A percentile compares a stretch with the other conserved stretches of the same genome.
phyloP scores from a whole-genome alignment of 92 coral and sea anemone species.

The Siderastrea radians region DNA sequence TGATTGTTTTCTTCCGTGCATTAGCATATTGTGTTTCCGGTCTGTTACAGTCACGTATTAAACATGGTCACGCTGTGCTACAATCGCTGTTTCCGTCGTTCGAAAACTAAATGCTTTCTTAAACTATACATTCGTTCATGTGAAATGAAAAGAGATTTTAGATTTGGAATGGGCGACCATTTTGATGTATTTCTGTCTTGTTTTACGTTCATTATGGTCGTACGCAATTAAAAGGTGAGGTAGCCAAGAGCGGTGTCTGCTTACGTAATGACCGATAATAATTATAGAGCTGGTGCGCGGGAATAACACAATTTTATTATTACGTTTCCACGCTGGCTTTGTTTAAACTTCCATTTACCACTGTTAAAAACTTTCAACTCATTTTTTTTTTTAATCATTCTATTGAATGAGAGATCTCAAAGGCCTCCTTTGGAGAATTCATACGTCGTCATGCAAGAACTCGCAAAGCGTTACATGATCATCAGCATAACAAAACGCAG shows the following conservation, averaged over 20 bases:
- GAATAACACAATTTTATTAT: background rate
- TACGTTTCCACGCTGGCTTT: background rate
- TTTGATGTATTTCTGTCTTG: background rate
- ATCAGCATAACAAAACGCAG: background rate
- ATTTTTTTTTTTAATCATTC: background rate
- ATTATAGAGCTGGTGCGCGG: background rate
- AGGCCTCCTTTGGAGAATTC: too few species aligned
- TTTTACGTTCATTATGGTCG: background rate
- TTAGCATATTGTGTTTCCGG: conserved; percentile 17
- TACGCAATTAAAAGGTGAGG: background rate
- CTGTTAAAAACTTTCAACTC: background rate
- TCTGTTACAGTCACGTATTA: background rate
- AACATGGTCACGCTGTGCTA: background rate
- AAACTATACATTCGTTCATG: background rate
- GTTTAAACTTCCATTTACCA: background rate
- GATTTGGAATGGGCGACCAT: background rate
- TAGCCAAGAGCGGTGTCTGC: background rate
- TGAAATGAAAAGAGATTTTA: background rate
- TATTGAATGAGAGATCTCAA: too few species aligned
- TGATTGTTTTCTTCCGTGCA: conserved; percentile 5
- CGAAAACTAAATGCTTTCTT: too few species aligned
- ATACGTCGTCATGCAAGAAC: too few species aligned
- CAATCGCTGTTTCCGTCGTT: background rate
- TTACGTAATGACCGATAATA: too few species aligned
- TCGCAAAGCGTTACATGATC: too few species aligned